A percentile compares a stretch with the other conserved stretches of the same genome.
phyloP scores from a whole-genome alignment of 92 coral and sea anemone species.

The Zoanthus gigantus region DNA sequence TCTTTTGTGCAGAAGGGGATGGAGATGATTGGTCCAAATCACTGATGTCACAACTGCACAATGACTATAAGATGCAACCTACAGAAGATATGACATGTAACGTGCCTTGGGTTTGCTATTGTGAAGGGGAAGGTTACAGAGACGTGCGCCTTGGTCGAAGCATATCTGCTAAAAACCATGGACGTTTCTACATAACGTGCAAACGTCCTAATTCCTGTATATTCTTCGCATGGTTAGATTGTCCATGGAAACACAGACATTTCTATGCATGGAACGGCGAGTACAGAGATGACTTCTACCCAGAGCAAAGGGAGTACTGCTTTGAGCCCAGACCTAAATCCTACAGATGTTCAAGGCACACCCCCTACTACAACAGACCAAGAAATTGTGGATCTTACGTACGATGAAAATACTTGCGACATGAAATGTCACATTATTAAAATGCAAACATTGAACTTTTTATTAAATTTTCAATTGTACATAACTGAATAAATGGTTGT shows the following conservation, averaged over 20 bases:
- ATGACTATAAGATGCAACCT: neutral
- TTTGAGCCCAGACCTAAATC: neutral
- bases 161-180: neutral
- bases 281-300: neutral
- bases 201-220: constrained; percentile 1
- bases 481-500: neutral
- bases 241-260: neutral
- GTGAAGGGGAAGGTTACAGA: neutral
- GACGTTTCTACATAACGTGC: neutral
- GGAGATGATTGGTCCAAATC: neutral
- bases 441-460: no score
- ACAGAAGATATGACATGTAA: neutral
- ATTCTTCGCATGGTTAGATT: neutral
- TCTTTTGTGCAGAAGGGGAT: neutral
- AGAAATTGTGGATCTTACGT: neutral
- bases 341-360: neutral
- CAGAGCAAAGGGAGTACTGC: neutral
- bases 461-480: neutral
- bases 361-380: neutral
- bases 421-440: neutral
- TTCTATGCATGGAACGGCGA: neutral
- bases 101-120: neutral
- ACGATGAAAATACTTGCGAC: neutral
- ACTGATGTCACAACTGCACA: neutral
- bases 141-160: neutral